Conservation (phyloP, 1,140 invertebrate species). For the Papilio xuthus region DNA sequence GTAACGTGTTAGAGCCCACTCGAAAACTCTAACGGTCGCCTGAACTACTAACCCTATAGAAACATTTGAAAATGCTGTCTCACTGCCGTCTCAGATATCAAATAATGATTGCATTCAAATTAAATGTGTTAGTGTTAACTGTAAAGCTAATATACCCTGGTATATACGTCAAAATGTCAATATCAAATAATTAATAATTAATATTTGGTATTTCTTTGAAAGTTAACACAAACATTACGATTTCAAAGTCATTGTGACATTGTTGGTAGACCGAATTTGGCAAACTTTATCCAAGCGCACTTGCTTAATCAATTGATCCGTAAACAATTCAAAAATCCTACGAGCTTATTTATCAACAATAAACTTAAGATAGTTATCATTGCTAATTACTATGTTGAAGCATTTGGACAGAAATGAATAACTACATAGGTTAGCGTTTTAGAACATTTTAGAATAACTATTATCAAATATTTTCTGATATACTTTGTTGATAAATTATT, state of each 20-base stretch:
- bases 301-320: neutral
- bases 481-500: neutral
- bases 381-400: neutral
- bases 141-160: no score
- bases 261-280: neutral
- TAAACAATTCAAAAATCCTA: neutral
- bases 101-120: neutral
- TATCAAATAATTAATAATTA: no score
- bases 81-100: neutral
- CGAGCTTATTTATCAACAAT: neutral
- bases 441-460: neutral
- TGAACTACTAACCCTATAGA: constrained; percentile 33
- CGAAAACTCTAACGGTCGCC: constrained; percentile 29
- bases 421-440: neutral
- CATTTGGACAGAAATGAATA: neutral
- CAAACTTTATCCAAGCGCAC: neutral
- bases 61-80: constrained; percentile 13
- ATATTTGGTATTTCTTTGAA: neutral
- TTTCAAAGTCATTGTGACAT: neutral
- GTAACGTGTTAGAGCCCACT: constrained; percentile 8
- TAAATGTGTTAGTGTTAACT: no score
- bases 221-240: neutral
- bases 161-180: neutral
- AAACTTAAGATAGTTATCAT: no score
- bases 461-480: neutral